Conservation (phyloP, 2,888 invertebrate genomes). For the Neoitamus cyanurus region DNA sequence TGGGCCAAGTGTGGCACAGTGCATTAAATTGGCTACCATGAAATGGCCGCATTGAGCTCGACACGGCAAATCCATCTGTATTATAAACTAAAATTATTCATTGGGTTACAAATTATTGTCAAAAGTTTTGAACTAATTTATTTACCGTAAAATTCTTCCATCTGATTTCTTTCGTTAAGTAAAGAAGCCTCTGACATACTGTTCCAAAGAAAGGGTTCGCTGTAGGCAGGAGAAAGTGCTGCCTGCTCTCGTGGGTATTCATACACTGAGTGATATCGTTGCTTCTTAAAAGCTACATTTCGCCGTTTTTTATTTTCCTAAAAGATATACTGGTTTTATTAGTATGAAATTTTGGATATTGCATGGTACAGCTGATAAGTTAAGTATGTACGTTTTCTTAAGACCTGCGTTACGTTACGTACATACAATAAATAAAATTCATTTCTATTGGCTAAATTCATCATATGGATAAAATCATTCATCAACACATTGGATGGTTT, state of each 20-base stretch:
- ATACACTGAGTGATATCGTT: conserved; percentile 85
- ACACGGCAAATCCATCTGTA: conserved; percentile 55
- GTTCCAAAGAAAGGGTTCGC: conserved; percentile 54
- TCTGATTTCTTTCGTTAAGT: conserved; percentile 23
- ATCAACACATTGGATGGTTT: no score
- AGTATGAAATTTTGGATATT: not conserved
- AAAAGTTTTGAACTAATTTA: not conserved
- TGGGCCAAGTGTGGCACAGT: conserved; percentile 56
- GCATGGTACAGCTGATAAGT: no score
- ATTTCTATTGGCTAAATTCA: no score
- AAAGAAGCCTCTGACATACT: conserved; percentile 25
- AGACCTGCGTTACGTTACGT: no score
- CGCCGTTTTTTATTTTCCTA: conserved; percentile 74
- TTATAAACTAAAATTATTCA: conserved; percentile 1
- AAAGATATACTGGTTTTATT: conserved; percentile 47
- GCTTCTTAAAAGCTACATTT: conserved; percentile 81
- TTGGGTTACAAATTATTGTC: not conserved
- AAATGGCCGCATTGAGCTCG: conserved; percentile 55
- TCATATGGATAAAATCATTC: no score
- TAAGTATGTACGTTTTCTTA: no score
- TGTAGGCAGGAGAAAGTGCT: conserved; percentile 54
- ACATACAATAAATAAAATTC: no score
- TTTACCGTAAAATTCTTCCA: conserved; percentile 51
- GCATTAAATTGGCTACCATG: conserved; percentile 55
- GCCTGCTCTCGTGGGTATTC: conserved; percentile 81